Conservation (phyloP, 2,888 invertebrate genomes). For the Listrodromus nycthemerus region DNA sequence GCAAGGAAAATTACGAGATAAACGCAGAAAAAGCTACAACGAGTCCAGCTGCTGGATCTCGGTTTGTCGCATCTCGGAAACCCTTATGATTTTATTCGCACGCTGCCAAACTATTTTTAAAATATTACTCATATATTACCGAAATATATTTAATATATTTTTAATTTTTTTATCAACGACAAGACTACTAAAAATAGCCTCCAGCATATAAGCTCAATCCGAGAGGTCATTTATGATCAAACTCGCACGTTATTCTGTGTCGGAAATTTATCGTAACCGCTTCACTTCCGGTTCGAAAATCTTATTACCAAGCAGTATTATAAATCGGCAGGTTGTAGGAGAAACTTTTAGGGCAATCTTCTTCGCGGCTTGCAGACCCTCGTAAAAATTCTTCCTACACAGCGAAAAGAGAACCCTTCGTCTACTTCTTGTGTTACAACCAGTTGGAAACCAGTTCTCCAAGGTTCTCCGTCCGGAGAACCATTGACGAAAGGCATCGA, state of each 20-base stretch:
- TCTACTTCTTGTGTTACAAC: slow-evolving; percentile 10
- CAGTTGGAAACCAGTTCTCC: slow-evolving; percentile 29
- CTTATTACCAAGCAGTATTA: not conserved
- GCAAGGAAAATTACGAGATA: not conserved
- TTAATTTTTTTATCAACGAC: too few species aligned
- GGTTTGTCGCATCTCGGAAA: not conserved
- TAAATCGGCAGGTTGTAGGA: not conserved
- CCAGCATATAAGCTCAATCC: too few species aligned
- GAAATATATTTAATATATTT: too few species aligned
- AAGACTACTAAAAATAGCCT: too few species aligned
- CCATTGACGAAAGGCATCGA: slow-evolving; percentile 40
- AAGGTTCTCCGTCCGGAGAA: slow-evolving; percentile 48
- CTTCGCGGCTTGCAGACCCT: not conserved
- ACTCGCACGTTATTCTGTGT: too few species aligned
- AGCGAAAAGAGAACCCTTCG: slow-evolving; percentile 8
- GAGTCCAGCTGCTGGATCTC: not conserved
- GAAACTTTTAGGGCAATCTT: not conserved
- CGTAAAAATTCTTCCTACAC: not conserved
- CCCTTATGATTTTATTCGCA: not conserved
- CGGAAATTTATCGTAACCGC: too few species aligned
- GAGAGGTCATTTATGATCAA: too few species aligned
- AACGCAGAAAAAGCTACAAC: not conserved
- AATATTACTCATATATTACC: too few species aligned
- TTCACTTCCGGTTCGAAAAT: not conserved
- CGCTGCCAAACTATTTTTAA: too few species aligned